Conservation (phyloP, 2,888 invertebrate genomes). For the Drosophila nr. medialis region DNA sequence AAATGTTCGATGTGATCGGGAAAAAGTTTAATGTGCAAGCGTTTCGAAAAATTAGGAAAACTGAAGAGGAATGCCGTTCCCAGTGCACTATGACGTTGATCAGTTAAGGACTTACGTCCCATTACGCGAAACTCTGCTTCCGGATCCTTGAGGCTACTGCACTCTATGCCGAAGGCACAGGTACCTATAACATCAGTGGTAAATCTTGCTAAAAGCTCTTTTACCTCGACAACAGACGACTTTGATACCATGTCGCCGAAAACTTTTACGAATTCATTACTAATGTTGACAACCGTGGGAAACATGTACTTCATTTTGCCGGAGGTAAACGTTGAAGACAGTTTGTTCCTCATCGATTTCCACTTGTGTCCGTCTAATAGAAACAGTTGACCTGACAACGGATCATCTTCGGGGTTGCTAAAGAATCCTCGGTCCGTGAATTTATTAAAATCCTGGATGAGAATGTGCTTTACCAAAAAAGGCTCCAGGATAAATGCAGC, state of each 20-base stretch:
- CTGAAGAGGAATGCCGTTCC: conserved; percentile 43
- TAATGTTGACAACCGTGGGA: conserved; percentile 73
- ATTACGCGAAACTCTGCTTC: conserved; percentile 82
- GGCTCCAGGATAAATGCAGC: conserved; percentile 62
- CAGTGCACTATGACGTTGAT: conserved; percentile 34
- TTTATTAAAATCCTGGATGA: conserved; percentile 80
- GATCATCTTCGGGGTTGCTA: conserved; percentile 82
- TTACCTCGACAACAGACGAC: conserved; percentile 70
- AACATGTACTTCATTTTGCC: conserved; percentile 86
- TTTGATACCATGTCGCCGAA: conserved; percentile 48
- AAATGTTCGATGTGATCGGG: conserved; percentile 74
- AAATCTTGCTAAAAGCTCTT: conserved; percentile 82
- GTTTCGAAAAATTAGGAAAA: conserved; percentile 61
- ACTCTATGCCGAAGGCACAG: conserved; percentile 85
- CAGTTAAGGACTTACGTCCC: conserved; percentile 62
- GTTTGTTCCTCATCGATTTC: conserved; percentile 84
- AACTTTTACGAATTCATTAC: conserved; percentile 62
- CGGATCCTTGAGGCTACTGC: conserved; percentile 84
- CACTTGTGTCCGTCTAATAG: conserved; percentile 83
- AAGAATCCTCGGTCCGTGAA: conserved; percentile 83
- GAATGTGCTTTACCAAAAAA: conserved; percentile 67
- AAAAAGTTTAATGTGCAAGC: conserved; percentile 61
- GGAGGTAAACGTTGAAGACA: conserved; percentile 85
- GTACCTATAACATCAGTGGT: conserved; percentile 86
- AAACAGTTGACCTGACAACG: conserved; percentile 82